Evolutionary conservation across 2,113 vertebrate species (phyloP).

Genomic region (Podarcis cretensis): DNA sequence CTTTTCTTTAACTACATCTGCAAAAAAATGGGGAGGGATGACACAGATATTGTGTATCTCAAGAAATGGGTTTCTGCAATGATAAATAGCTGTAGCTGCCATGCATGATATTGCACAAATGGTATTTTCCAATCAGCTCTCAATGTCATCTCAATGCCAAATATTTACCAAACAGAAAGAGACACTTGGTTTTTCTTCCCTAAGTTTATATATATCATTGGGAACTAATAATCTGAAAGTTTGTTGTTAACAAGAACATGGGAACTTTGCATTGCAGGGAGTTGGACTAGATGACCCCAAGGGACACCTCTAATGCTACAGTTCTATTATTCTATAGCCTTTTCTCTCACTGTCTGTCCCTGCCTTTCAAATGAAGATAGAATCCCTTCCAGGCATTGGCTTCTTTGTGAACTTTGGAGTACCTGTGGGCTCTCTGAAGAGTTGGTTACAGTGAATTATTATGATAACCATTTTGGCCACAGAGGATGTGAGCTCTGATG

Average conservation of each 20-base stretch:
- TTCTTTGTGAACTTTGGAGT: too few species aligned
- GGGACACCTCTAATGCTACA: too few species aligned
- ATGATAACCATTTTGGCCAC: background rate
- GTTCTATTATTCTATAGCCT: background rate
- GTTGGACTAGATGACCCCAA: too few species aligned
- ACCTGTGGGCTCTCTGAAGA: too few species aligned
- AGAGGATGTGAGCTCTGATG: background rate
- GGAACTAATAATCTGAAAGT: background rate
- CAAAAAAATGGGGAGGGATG: background rate
- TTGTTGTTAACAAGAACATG: background rate
- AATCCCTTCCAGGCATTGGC: too few species aligned
- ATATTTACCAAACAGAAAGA: background rate
- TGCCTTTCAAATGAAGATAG: too few species aligned
- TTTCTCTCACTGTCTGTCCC: background rate
- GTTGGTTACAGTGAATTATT: background rate
- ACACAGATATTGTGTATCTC: background rate
- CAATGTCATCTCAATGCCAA: background rate
- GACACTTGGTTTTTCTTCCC: background rate
- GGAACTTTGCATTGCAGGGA: too few species aligned
- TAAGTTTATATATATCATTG: background rate
- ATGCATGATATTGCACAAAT: background rate
- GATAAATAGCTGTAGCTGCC: background rate
- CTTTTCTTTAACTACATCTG: conserved; percentile 22
- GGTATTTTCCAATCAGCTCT: background rate
- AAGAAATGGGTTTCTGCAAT: background rate